A percentile compares a stretch with the other conserved stretches of the same genome.
Evolutionary conservation across 2,888 invertebrate genomes (phyloP).

Genomic region (Chalcis sispes): DNA sequence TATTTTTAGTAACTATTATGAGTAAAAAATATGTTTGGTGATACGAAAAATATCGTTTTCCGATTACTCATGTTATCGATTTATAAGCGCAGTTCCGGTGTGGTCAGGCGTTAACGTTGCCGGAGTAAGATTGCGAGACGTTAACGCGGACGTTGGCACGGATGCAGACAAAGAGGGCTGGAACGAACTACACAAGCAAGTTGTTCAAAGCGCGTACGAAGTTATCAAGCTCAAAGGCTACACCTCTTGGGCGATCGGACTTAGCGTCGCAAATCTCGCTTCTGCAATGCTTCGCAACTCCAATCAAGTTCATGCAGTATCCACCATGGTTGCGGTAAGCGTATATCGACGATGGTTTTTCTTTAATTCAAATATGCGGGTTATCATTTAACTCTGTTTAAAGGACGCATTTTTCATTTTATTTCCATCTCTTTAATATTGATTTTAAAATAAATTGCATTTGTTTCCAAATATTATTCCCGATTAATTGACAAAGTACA

Average conservation of each 20-base stretch:
- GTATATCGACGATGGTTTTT: no score
- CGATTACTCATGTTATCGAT: background rate
- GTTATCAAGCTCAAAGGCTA: slow-evolving; percentile 93
- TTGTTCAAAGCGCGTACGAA: slow-evolving; percentile 91
- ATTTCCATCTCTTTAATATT: no score
- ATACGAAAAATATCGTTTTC: no score
- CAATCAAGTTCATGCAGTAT: slow-evolving; percentile 86
- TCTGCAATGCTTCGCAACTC: slow-evolving; percentile 85
- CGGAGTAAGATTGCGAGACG: slow-evolving; percentile 88
- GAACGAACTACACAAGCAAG: slow-evolving; percentile 87
- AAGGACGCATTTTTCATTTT: no score
- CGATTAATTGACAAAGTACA: no score
- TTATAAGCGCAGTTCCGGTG: slow-evolving; percentile 83
- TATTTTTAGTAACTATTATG: background rate
- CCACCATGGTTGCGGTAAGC: slow-evolving; percentile 85
- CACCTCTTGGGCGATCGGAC: slow-evolving; percentile 93
- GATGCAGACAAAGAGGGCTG: slow-evolving; percentile 87
- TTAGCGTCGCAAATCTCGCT: slow-evolving; percentile 85
- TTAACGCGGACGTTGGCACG: slow-evolving; percentile 86
- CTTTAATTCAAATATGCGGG: no score
- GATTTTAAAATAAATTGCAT: no score
- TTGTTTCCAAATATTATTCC: no score
- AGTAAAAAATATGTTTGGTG: no score
- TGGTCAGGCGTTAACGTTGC: slow-evolving; percentile 97
- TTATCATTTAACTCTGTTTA: no score